A percentile compares a stretch with the other conserved stretches of the same genome.
phyloP scores from a whole-genome alignment of 1,140 invertebrate species.

The Caenorhabditis remanei region DNA sequence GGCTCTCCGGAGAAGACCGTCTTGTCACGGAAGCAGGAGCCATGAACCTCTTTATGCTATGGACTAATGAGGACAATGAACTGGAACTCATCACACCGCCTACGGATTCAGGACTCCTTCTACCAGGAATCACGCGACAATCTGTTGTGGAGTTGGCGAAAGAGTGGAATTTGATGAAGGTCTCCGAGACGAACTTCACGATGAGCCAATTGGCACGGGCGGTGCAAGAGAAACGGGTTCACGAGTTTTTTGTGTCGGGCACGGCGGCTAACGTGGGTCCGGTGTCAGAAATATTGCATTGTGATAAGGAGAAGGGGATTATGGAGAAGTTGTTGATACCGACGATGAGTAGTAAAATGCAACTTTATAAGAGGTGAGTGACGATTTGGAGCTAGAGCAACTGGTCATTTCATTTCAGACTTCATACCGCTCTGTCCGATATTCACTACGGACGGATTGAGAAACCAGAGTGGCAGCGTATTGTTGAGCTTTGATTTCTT shows the following conservation, averaged over 20 bases:
- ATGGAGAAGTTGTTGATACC: slow-evolving; percentile 73
- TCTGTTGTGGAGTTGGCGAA: slow-evolving; percentile 87
- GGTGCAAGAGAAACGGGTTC: slow-evolving; percentile 86
- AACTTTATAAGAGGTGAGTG: slow-evolving; percentile 71
- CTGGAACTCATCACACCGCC: slow-evolving; percentile 91
- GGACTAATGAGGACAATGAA: slow-evolving; percentile 91
- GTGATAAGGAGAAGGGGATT: slow-evolving; percentile 61
- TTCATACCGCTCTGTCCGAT: slow-evolving; percentile 74
- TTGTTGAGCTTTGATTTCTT: slow-evolving; percentile 13
- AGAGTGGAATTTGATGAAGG: slow-evolving; percentile 88
- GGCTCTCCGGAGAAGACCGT: slow-evolving; percentile 94
- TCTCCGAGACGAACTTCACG: slow-evolving; percentile 87
- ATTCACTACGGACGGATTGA: slow-evolving; percentile 75
- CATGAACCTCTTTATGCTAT: slow-evolving; percentile 96
- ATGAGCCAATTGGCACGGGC: slow-evolving; percentile 88
- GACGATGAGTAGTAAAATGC: slow-evolving; percentile 70
- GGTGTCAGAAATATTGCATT: slow-evolving; percentile 70
- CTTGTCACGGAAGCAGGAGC: slow-evolving; percentile 96
- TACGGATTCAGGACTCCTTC: slow-evolving; percentile 81
- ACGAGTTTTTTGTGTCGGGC: slow-evolving; percentile 74
- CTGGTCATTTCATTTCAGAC: slow-evolving; percentile 2
- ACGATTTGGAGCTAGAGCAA: neutral
- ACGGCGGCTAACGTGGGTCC: slow-evolving; percentile 75
- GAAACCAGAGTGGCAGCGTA: slow-evolving; percentile 68
- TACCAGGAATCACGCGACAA: slow-evolving; percentile 91